A percentile compares a stretch with the other conserved stretches of the same genome.
phyloP scores from a whole-genome alignment of 2,113 vertebrate genomes.

The Plectropomus leopardus region DNA sequence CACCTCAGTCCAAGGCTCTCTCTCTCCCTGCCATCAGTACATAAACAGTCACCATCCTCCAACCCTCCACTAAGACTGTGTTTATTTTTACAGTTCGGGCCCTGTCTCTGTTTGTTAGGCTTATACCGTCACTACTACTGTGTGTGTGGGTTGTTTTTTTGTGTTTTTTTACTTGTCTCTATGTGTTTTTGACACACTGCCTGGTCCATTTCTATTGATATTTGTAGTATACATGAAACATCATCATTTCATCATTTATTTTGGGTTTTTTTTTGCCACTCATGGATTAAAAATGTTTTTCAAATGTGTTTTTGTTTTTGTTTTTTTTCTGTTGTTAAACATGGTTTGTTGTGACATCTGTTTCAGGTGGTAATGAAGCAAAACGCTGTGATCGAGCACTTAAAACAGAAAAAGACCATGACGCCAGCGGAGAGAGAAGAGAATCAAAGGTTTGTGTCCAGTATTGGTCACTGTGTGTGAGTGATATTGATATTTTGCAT shows the following conservation, averaged over 20 bases:
- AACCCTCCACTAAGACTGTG: constrained; percentile 1
- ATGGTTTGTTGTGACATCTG: constrained; percentile 10
- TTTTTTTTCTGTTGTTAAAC: neutral
- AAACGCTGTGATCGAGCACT: constrained; percentile 95
- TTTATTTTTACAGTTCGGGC: constrained; percentile 38
- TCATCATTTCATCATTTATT: neutral
- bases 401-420: constrained; percentile 97
- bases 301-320: too few relatives aligned
- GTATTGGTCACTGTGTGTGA: neutral
- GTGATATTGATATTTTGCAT: neutral
- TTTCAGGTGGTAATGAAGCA: constrained; percentile 96
- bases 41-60: constrained; percentile 29
- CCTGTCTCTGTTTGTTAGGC: constrained; percentile 28
- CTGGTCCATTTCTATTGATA: neutral
- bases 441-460: constrained; percentile 91
- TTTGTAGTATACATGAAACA: neutral
- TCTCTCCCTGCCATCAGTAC: constrained; percentile 28
- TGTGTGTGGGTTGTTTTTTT: neutral
- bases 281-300: too few relatives aligned
- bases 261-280: neutral
- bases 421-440: constrained; percentile 95
- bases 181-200: constrained; percentile 5
- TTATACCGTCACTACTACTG: constrained; percentile 2
- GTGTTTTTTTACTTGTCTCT: constrained; percentile 15
- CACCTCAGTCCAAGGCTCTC: neutral